Base-by-base conservation (phyloP, 2,888 invertebrate genomes). In the Tiliacea aurago region DNA sequence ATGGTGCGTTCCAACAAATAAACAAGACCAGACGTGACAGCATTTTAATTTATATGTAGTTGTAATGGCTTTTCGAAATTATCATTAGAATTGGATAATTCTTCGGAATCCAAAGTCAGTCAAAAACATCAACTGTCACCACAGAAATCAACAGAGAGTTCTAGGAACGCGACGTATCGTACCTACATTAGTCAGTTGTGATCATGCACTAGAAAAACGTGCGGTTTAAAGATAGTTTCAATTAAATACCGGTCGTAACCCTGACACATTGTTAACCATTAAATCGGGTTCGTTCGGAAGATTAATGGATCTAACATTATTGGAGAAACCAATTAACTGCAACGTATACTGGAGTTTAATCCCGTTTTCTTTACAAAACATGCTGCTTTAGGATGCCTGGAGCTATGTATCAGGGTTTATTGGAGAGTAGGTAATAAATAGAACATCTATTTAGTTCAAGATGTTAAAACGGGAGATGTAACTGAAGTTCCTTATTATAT, bases 211-310 rank as follows among this genome's bases (percentile, higher is more conserved):
- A 65, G 53, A 70, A 66, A 64, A 66, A 56, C 58, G 45, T 67
- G 62, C 20, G 45, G 67, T 61, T 64, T 79, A 71, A 71, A 82
- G 83, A 81, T 81, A 71, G 79, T 78, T 73, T 61, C 70, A 68
- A 78, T 75, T 62, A 81, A 75, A 75, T 68, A 78, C 49, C 58
- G 37, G 61, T 81, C 70, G 81, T 78, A 82, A 78, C 70, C 61
- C 78, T 69, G 79, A 83, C 83, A 81, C 83, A 79, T 79, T 75
- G 79, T 83, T 75, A 75, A 83, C 79, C 69, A 75, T 83, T 81
- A 71, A 75, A 83, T 83, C 83, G 71, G 28, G 62, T 66, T 62
- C 66, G 66, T 58, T 79, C 45, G 51, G 43, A 67, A 75, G 76
- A 83, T 81, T 83, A 83, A 79, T 79, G 75, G 66, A 51, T 66